Conservation (phyloP, 1,140 invertebrate species). For the Pseudomyrmex flavicornis region DNA sequence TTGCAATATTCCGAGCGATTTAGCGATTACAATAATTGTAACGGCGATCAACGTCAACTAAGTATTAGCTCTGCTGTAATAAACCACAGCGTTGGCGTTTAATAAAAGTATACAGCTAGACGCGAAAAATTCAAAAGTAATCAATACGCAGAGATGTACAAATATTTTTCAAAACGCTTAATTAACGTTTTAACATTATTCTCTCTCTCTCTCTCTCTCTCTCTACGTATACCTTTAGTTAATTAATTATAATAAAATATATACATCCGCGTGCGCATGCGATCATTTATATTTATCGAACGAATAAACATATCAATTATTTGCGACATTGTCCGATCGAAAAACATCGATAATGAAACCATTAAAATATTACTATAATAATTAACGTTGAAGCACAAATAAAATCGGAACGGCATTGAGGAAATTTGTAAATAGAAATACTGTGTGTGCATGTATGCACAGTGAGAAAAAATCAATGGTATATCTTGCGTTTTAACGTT, state of each 20-base stretch:
- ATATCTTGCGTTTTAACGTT: background rate
- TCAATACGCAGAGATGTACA: too few relatives aligned
- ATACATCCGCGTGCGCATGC: background rate
- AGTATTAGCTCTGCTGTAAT: too few relatives aligned
- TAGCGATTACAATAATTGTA: too few relatives aligned
- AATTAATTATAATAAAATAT: slow-evolving; percentile 26
- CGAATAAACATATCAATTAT: slow-evolving; percentile 37
- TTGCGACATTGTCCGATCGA: background rate
- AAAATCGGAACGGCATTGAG: slow-evolving; percentile 1
- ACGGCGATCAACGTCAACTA: too few relatives aligned
- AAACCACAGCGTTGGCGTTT: too few relatives aligned
- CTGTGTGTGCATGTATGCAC: background rate
- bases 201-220: background rate
- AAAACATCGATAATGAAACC: slow-evolving; percentile 9
- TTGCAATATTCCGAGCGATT: background rate
- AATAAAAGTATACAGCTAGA: too few relatives aligned
- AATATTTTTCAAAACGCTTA: too few relatives aligned
- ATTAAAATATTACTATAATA: slow-evolving; percentile 16
- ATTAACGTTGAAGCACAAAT: slow-evolving; percentile 4
- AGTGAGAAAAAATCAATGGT: background rate
- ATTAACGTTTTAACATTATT: too few relatives aligned
- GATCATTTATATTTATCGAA: background rate
- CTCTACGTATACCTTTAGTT: background rate
- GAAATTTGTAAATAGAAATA: background rate
- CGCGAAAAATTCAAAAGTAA: too few relatives aligned